These are phyloP conservation scores for Carapus acus DNA, from an alignment of 2,797 vertebrate genomes.

Conservation along the genomic window DNA sequence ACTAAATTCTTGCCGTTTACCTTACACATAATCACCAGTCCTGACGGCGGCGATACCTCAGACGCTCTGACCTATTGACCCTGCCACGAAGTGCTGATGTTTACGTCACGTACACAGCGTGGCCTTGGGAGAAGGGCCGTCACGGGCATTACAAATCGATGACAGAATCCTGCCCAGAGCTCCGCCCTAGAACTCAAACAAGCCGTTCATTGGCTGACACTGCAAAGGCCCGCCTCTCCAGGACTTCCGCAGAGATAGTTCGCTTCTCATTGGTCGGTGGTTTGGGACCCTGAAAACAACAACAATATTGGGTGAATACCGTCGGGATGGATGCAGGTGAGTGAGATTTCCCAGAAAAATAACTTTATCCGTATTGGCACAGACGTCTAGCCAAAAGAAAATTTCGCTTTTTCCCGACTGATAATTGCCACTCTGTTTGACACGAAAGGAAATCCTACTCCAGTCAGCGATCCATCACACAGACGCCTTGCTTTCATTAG, in stretches of 20 bases:
- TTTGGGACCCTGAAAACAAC: conserved; percentile 58
- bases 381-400: neutral
- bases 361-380: neutral
- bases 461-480: conserved; percentile 7
- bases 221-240: conserved; percentile 33
- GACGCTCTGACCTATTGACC: too few species aligned
- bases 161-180: conserved; percentile 1
- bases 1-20: too few species aligned
- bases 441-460: neutral
- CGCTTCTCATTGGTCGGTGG: conserved; percentile 55
- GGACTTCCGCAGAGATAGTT: conserved; percentile 29
- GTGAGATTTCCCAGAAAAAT: conserved; percentile 29
- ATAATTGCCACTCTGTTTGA: neutral
- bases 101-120: neutral
- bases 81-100: conserved; percentile 1
- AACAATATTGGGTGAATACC: conserved; percentile 73
- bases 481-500: conserved; percentile 35
- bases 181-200: neutral
- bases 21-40: too few species aligned
- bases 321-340: conserved; percentile 83
- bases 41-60: too few species aligned
- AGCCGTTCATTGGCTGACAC: conserved; percentile 44
- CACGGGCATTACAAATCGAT: neutral
- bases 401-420: neutral
- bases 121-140: neutral